Evolutionary conservation across 2,113 vertebrate species (phyloP).

Genomic region (Tamias sibiricus): DNA sequence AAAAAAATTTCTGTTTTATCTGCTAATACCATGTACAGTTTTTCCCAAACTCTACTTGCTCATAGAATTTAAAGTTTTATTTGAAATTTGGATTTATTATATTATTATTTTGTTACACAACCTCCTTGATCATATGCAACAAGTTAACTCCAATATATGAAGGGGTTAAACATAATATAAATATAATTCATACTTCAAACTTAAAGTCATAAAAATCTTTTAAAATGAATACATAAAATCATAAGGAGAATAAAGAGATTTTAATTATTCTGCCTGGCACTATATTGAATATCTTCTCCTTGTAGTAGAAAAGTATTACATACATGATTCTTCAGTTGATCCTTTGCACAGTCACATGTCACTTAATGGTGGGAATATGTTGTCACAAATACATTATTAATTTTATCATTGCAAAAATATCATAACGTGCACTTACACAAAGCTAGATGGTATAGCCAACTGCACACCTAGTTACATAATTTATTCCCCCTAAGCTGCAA

Average conservation of each 20-base stretch:
- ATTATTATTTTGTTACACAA: not conserved
- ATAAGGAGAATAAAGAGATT: not conserved
- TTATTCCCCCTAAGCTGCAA: not conserved
- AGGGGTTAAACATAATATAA: not conserved
- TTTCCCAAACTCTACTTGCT: not conserved
- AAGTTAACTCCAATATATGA: not conserved
- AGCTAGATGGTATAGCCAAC: not conserved
- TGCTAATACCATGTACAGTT: not conserved
- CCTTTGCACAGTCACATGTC: not conserved
- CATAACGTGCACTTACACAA: not conserved
- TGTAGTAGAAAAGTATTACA: not conserved
- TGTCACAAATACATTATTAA: not conserved
- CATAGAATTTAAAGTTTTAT: not conserved
- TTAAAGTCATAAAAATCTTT: not conserved
- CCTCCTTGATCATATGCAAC: not conserved
- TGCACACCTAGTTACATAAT: not conserved
- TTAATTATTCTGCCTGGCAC: not conserved
- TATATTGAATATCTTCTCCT: not conserved
- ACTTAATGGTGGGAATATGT: not conserved
- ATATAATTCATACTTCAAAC: not conserved
- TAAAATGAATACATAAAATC: not conserved
- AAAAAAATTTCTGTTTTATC: not conserved
- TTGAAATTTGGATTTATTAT: not conserved
- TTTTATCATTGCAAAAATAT: not conserved
- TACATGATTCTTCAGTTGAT: not conserved